These are phyloP conservation scores for Limonius californicus DNA, from an alignment of 1,140 invertebrate genomes.

Conservation along the genomic window DNA sequence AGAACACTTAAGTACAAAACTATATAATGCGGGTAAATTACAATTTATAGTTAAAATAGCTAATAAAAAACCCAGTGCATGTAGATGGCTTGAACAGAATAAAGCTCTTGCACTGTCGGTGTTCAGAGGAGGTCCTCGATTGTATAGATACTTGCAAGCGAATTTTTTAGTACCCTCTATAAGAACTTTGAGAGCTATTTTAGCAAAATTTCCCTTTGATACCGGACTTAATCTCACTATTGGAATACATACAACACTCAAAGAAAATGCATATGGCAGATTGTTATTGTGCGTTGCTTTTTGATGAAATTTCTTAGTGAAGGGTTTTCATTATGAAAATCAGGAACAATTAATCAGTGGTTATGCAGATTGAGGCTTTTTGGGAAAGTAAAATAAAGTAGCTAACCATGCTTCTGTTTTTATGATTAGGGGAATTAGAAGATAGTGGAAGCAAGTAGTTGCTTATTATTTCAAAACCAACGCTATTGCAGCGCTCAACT, in stretches of 20 bases:
- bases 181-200: constrained; percentile 19
- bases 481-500: no score
- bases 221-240: constrained; percentile 20
- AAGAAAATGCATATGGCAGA: constrained; percentile 17
- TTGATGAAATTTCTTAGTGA: constrained; percentile 19
- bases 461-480: constrained; percentile 27
- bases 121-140: constrained; percentile 19
- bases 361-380: constrained; percentile 18
- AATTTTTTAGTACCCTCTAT: constrained; percentile 23
- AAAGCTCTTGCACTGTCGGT: constrained; percentile 26
- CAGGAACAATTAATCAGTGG: constrained; percentile 4
- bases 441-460: constrained; percentile 22
- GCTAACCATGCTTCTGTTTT: constrained; percentile 21
- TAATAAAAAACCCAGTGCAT: background rate
- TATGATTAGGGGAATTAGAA: constrained; percentile 18
- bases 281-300: constrained; percentile 13
- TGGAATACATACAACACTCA: background rate
- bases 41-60: no score
- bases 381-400: background rate
- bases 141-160: constrained; percentile 20
- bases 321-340: constrained; percentile 11
- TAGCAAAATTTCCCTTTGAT: constrained; percentile 20
- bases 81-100: constrained; percentile 20
- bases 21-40: no score
- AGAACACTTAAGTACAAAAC: no score